These are phyloP conservation scores for Yoshiicerus persimilis DNA, from an alignment of 1,140 invertebrate species.

Conservation along the genomic window DNA sequence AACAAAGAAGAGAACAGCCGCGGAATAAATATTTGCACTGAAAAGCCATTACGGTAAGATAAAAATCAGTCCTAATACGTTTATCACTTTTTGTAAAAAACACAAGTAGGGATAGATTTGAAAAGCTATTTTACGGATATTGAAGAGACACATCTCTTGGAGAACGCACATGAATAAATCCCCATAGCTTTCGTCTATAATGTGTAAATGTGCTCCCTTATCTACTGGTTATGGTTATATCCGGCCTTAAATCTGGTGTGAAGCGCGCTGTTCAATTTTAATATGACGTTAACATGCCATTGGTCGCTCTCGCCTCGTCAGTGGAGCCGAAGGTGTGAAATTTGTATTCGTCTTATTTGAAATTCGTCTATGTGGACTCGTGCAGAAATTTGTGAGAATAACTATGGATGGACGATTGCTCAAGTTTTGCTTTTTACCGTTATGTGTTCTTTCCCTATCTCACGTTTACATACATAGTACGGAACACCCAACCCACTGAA, in stretches of 20 bases:
- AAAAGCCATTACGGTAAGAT: neutral
- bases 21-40: neutral
- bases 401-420: slow-evolving; percentile 16
- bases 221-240: neutral
- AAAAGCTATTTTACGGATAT: neutral
- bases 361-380: slow-evolving; percentile 14
- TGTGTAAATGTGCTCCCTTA: neutral
- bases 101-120: neutral
- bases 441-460: neutral
- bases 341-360: slow-evolving; percentile 21
- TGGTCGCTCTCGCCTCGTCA: neutral
- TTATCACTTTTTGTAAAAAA: neutral
- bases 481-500: too few relatives aligned
- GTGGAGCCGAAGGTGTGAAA: slow-evolving; percentile 14
- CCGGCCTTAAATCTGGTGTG: neutral
- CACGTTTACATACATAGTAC: neutral
- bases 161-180: neutral
- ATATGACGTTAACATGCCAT: slow-evolving; percentile 20
- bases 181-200: neutral
- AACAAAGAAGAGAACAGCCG: too few relatives aligned
- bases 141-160: neutral
- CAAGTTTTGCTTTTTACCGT: slow-evolving; percentile 11
- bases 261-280: neutral
- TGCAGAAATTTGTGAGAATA: slow-evolving; percentile 18
- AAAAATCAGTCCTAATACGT: neutral